These are phyloP conservation scores for Liodrosophila aerea DNA, from an alignment of 2,888 invertebrate species.

Conservation along the genomic window DNA sequence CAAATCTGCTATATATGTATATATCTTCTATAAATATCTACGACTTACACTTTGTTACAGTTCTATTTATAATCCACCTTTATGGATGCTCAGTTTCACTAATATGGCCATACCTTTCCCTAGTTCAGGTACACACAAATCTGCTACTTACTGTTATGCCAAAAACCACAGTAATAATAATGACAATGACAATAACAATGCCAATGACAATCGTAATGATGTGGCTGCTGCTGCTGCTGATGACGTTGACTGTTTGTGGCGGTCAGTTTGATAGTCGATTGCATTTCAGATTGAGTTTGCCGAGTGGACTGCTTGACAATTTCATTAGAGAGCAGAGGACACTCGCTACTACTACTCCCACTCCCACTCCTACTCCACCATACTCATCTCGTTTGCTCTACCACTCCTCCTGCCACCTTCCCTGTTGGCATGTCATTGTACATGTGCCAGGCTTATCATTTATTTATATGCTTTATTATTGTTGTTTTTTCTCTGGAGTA, in stretches of 20 bases:
- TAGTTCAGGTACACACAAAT: too few relatives aligned
- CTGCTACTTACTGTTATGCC: too few relatives aligned
- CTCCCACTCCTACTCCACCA: background rate
- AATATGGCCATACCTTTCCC: too few relatives aligned
- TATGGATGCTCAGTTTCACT: too few relatives aligned
- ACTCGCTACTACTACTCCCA: background rate
- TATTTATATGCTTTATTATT: conserved; percentile 70
- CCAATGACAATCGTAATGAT: conserved; percentile 3
- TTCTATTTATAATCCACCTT: too few relatives aligned
- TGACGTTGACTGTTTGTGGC: conserved; percentile 10
- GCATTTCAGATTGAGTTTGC: conserved; percentile 14
- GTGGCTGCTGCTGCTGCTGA: background rate
- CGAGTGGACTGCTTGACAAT: conserved; percentile 46
- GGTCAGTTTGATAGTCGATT: conserved; percentile 31
- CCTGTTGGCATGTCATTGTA: conserved; percentile 46
- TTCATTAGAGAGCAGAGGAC: conserved; percentile 29
- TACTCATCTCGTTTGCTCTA: background rate
- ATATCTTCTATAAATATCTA: too few relatives aligned
- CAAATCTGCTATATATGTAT: too few relatives aligned
- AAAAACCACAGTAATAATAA: conserved; percentile 9
- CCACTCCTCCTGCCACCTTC: background rate
- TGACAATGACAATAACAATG: background rate
- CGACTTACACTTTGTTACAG: too few relatives aligned
- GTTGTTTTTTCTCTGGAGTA: conserved; percentile 37
- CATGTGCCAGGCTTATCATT: conserved; percentile 66